A percentile compares a stretch with the other conserved stretches of the same genome.
Conservation (phyloP, 2,797 vertebrate genomes). For the Oceanodroma leucorhoa region DNA sequence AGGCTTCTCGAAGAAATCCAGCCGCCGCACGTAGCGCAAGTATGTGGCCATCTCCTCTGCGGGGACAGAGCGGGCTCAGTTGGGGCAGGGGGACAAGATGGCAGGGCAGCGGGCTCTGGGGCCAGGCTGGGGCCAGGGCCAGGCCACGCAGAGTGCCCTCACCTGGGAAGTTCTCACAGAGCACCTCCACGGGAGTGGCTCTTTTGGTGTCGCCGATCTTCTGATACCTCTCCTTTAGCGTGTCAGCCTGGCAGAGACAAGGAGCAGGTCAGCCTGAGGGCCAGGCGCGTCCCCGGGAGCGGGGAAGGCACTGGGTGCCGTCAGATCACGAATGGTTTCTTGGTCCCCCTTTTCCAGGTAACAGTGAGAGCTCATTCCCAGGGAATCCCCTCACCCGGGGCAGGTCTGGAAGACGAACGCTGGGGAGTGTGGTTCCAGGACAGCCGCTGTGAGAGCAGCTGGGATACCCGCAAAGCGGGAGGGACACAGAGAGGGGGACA, state of each 20-base stretch:
- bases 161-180: slow-evolving; percentile 97
- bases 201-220: slow-evolving; percentile 98
- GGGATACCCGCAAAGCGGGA: fast-evolving
- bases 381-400: neutral
- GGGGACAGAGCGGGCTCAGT: neutral
- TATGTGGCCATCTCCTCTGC: slow-evolving; percentile 97
- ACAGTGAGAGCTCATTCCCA: neutral
- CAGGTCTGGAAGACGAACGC: neutral
- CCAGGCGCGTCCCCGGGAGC: fast-evolving
- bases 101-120: neutral
- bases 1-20: slow-evolving; percentile 97
- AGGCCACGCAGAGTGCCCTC: slow-evolving; percentile 11
- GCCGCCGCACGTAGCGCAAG: slow-evolving; percentile 92
- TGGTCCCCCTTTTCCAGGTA: neutral
- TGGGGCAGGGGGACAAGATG: neutral
- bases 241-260: slow-evolving; percentile 83
- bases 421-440: neutral
- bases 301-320: neutral
- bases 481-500: too few species aligned
- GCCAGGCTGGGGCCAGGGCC: neutral
- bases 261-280: neutral
- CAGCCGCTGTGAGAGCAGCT: neutral
- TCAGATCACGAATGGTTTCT: fast-evolving
- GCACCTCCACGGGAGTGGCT: slow-evolving; percentile 92
- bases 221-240: slow-evolving; percentile 95